These are phyloP conservation scores for Nannospalax galili DNA, from an alignment of 2,113 vertebrate genomes.

Conservation along the genomic window DNA sequence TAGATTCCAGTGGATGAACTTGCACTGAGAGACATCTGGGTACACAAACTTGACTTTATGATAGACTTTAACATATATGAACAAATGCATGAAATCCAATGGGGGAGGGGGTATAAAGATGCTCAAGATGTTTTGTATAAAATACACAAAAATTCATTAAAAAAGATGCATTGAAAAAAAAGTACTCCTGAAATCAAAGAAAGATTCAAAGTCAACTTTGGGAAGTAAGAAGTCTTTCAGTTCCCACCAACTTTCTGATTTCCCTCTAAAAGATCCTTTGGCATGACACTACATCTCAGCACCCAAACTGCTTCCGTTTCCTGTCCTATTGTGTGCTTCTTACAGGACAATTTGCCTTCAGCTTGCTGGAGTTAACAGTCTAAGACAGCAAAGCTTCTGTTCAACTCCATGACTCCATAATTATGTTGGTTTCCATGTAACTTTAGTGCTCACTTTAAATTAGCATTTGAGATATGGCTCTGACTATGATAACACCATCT, in stretches of 20 bases:
- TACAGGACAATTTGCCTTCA: not conserved
- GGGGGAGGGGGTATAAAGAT: too few relatives aligned
- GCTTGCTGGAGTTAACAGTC: conserved; percentile 56
- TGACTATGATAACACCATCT: conserved; percentile 46
- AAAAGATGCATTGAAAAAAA: not conserved
- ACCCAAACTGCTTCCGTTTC: not conserved
- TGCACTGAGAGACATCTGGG: too few relatives aligned
- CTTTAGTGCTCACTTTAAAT: not conserved
- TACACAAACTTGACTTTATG: too few relatives aligned
- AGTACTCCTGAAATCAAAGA: not conserved
- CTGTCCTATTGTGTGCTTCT: not conserved
- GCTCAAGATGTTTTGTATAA: too few relatives aligned
- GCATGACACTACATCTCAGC: not conserved
- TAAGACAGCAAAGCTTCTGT: conserved; percentile 54
- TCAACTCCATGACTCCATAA: conserved; percentile 62
- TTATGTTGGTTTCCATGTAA: conserved; percentile 74
- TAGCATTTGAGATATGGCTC: conserved; percentile 70
- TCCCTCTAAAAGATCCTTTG: not conserved
- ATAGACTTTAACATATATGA: too few relatives aligned
- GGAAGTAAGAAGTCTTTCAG: not conserved
- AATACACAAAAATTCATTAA: too few relatives aligned
- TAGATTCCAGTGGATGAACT: too few relatives aligned
- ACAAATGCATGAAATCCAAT: too few relatives aligned
- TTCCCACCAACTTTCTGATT: not conserved
- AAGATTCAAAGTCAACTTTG: not conserved